Conservation (phyloP, 23 tunicate genomes). For the Diplosoma virens region DNA sequence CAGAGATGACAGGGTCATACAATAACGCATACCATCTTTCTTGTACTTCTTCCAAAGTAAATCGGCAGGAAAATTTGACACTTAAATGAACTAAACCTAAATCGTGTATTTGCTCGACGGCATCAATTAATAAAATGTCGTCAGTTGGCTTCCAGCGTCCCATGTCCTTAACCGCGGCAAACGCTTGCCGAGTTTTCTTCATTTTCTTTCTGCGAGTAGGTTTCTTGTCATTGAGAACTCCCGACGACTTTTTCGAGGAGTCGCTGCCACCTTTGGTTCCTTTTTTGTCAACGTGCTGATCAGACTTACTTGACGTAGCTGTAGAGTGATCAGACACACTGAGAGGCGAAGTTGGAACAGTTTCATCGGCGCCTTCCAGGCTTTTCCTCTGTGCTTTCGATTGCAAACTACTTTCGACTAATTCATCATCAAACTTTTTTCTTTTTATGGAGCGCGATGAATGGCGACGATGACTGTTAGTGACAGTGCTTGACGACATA, state of each 20-base stretch:
- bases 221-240: neutral
- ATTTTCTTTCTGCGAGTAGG: conserved; percentile 27
- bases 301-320: neutral
- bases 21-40: conserved; percentile 87
- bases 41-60: conserved; percentile 80
- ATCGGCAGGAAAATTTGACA: conserved; percentile 87
- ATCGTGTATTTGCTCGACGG: conserved; percentile 63
- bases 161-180: conserved; percentile 91
- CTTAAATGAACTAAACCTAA: conserved; percentile 51
- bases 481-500: too few relatives aligned
- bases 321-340: neutral
- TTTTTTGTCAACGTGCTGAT: neutral
- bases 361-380: conserved; percentile 26
- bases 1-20: conserved; percentile 92
- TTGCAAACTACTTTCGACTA: conserved; percentile 78
- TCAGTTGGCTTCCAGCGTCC: conserved; percentile 95
- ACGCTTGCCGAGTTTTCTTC: conserved; percentile 77
- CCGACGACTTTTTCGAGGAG: neutral
- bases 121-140: conserved; percentile 78
- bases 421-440: conserved; percentile 72
- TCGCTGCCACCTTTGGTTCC: neutral
- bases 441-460: conserved; percentile 72
- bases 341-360: neutral
- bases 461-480: conserved; percentile 53
- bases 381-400: conserved; percentile 41